These are phyloP conservation scores for Pandemis heparana DNA, from an alignment of 2,888 invertebrate genomes.

Conservation along the genomic window DNA sequence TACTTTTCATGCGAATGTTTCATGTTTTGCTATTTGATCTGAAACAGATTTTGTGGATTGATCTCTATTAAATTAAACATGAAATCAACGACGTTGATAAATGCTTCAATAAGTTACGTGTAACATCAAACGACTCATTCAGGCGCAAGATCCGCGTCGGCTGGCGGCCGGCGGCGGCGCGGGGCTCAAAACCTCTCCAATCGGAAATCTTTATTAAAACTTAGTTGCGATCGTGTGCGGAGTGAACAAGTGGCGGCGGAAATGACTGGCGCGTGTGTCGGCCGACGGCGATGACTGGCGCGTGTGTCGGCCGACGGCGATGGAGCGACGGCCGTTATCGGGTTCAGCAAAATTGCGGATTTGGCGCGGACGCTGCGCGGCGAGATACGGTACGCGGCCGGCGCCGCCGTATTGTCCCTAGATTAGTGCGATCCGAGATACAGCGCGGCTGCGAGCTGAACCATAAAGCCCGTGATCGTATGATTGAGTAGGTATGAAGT, in stretches of 20 bases:
- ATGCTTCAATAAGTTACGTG: neutral
- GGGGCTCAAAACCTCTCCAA: neutral
- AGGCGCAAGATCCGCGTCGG: neutral
- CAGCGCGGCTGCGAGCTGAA: neutral
- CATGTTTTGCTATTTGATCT: neutral
- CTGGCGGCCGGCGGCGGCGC: neutral
- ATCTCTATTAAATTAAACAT: neutral
- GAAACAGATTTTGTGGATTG: neutral
- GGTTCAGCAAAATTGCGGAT: slow-evolving; percentile 7
- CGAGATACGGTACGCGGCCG: neutral
- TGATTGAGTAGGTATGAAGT: neutral
- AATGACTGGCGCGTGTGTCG: slow-evolving; percentile 10
- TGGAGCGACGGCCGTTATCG: slow-evolving; percentile 9
- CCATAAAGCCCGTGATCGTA: neutral
- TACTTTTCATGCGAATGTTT: neutral
- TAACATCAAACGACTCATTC: neutral
- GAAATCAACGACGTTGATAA: neutral
- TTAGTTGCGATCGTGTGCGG: slow-evolving; percentile 9
- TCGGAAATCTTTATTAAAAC: slow-evolving; percentile 17
- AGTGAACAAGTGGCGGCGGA: neutral
- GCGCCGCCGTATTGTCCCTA: neutral
- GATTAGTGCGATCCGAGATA: neutral
- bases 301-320: neutral
- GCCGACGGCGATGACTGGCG: neutral
- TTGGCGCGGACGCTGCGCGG: slow-evolving; percentile 8